Percentiles rank a stretch among this genome's conserved stretches.
These are phyloP conservation scores for Okamejei kenojei DNA, from an alignment of 2,797 vertebrate species.

Conservation along the genomic window DNA sequence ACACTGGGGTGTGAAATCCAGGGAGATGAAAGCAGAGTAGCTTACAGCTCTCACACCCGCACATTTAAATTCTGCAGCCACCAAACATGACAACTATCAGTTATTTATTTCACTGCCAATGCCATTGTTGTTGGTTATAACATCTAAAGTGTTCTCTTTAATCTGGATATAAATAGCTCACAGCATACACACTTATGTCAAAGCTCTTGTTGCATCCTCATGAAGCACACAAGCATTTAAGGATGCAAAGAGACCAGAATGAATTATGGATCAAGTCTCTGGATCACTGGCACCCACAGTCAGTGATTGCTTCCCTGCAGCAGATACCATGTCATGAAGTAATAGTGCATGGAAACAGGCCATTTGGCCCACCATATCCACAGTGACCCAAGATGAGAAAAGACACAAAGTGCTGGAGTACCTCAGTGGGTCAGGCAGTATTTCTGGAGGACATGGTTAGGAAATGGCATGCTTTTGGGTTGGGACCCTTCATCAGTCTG, in stretches of 20 bases:
- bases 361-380: no score
- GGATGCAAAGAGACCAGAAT: neutral
- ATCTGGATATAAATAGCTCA: neutral
- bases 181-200: neutral
- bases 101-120: neutral
- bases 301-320: no score
- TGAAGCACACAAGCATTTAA: neutral
- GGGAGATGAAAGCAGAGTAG: neutral
- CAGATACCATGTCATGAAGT: no score
- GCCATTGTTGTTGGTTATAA: neutral
- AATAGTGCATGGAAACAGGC: no score
- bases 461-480: no score
- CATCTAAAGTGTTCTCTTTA: neutral
- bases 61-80: neutral
- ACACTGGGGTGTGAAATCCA: neutral
- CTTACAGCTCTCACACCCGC: neutral
- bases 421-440: no score
- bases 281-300: neutral
- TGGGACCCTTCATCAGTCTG: no score
- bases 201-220: neutral
- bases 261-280: neutral
- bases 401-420: no score
- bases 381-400: no score
- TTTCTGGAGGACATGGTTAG: no score
- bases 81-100: neutral